Evolutionary conservation across 1,140 invertebrate genomes (phyloP).

Genomic region (Akabosia matsudoensis): DNA sequence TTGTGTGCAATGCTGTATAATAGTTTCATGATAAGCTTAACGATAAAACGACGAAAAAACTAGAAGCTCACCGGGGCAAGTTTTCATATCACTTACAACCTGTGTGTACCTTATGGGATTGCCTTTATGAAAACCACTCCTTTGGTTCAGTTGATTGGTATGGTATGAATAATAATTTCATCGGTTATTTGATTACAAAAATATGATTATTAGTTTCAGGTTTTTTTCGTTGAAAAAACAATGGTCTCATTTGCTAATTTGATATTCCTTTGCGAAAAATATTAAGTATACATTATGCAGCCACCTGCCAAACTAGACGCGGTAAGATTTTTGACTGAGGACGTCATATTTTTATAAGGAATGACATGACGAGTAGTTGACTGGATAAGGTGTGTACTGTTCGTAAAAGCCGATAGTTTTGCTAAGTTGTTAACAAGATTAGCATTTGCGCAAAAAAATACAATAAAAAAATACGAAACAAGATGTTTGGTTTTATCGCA

Average conservation of each 20-base stretch:
- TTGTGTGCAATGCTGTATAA: too few relatives aligned
- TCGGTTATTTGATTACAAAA: neutral
- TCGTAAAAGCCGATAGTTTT: too few relatives aligned
- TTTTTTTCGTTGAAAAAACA: neutral
- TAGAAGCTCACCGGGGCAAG: neutral
- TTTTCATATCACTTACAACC: neutral
- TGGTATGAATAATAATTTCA: neutral
- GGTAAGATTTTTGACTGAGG: neutral
- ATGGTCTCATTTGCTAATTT: neutral
- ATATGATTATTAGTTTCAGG: neutral
- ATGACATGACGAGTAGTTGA: slow-evolving; percentile 2
- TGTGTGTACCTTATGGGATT: neutral
- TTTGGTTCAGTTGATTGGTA: neutral
- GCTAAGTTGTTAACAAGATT: too few relatives aligned
- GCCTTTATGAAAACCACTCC: neutral
- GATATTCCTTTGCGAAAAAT: neutral
- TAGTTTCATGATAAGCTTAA: too few relatives aligned
- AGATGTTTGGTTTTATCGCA: too few relatives aligned
- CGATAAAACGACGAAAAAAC: slow-evolving; percentile 1
- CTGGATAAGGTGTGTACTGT: neutral
- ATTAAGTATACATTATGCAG: too few relatives aligned
- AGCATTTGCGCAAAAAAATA: too few relatives aligned
- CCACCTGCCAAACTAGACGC: slow-evolving; percentile 1
- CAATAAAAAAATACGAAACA: too few relatives aligned
- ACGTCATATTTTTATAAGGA: neutral